phyloP scores from a whole-genome alignment of 1,140 invertebrate species.

The Pollicipes pollicipes region DNA sequence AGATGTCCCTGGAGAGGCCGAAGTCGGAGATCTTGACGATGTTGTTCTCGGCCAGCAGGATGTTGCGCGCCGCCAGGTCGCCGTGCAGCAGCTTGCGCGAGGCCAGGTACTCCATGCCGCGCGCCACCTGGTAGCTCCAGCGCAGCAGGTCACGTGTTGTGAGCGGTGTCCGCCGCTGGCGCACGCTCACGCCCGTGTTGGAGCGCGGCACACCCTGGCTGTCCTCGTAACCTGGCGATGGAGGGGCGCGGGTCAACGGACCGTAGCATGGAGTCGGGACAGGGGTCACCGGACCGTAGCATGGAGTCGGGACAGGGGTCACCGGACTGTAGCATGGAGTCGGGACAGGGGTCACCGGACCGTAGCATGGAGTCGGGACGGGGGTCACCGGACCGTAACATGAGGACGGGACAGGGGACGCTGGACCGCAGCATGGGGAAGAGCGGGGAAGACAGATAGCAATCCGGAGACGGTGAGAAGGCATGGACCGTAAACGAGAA shows the following conservation, averaged over 20 bases:
- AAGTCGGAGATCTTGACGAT: conserved; percentile 92
- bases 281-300: too few relatives aligned
- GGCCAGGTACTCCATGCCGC: conserved; percentile 19
- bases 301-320: background rate
- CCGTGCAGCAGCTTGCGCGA: conserved; percentile 58
- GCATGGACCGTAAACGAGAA: too few relatives aligned
- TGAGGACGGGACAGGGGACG: too few relatives aligned
- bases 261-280: background rate
- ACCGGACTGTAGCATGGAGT: background rate
- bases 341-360: too few relatives aligned
- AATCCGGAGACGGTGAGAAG: too few relatives aligned
- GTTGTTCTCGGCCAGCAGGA: conserved; percentile 76
- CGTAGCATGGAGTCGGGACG: too few relatives aligned
- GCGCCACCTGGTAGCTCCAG: conserved; percentile 19
- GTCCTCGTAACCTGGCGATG: background rate
- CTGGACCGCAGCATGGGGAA: too few relatives aligned
- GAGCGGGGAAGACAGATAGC: too few relatives aligned
- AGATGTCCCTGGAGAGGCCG: conserved; percentile 79
- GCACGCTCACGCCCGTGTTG: background rate
- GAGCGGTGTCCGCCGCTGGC: background rate
- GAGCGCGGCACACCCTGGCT: background rate
- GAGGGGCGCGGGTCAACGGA: too few relatives aligned
- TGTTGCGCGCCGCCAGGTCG: conserved; percentile 88
- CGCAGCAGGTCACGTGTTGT: conserved; percentile 13
- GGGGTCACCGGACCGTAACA: too few relatives aligned